Evolutionary conservation across 2,797 vertebrate genomes (phyloP), one percentile per base, ranked within the genome.

Genomic region (Lycodopsis pacificus): DNA sequence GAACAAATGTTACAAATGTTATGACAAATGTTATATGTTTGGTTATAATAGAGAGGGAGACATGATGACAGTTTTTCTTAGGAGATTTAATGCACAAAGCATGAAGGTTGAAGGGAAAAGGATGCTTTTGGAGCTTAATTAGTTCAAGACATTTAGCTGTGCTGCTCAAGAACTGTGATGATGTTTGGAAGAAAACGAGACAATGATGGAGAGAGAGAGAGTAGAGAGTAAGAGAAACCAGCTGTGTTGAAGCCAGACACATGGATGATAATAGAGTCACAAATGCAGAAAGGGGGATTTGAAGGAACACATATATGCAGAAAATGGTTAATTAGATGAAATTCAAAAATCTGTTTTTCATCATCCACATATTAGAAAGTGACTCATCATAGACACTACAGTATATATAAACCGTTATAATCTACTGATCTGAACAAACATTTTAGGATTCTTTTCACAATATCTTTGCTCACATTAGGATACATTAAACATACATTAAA

Each of bases 91-190:
- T 12, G 8, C 38, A 25, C 7, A 30, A 20, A 73, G 30, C 11
- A 30, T 53, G 61, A 25, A 30, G 76, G 69, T 65, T 70, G 14
- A 59, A 70, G 0, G 22, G 17, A 53, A 68, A 22, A 4, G 30
- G 5, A 58, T 19, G 22, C 5, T 17, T 78, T 70, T 59, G 19
- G 17, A 66, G 49, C 17, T 58, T 59, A 78, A 77, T 81, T 65
- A 68, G 22, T 79, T 89, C 69, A 86, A 82, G 72, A 75, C 20
- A 71, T 49, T 68, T 59, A 62, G 11, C 4, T 30, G 15, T 27
- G 59, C 53, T 77, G 65, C 49, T 69, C 27, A 30, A 42, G 4
- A 86, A 66, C 13, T 67, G 38, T 44, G 51, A 72, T 53, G 54
- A 64, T 32, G 58, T 68, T 44, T 69, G 51, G 44, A 76, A 9